Base-by-base conservation (phyloP, 2,113 vertebrate species). In the Cebidichthys violaceus region DNA sequence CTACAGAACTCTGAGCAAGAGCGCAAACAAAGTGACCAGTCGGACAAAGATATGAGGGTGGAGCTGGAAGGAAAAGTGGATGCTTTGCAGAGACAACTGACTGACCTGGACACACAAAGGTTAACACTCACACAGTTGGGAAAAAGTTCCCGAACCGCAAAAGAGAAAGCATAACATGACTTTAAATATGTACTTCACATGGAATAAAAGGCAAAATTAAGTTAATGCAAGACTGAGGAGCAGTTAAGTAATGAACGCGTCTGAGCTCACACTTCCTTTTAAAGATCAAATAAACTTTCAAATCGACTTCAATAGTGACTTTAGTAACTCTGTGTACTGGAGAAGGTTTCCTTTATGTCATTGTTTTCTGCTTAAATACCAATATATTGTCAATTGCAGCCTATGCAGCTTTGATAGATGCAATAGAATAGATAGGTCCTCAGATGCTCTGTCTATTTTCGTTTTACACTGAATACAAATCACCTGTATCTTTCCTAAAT, bases 21-120 rank as follows among this genome's bases (percentile, higher is more conserved):
- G 2, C 92, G 94, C 70, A 95, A 92, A 83, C 92, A 91, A 17
- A 96, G 94, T 0, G 96, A 97, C 86, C 96, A 97, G 41, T 94
- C 94, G 1, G 96, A 96, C 92, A 94, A 60, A 81, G 95, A 93
- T 85, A 90, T 97, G 91, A 96, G 94, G 84, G 92, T 89, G 50
- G 96, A 98, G 77, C 94, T 99, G 70, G 93, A 96, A 3, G 92
- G 90, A 54, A 96, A 88, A 82, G 95, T 96, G 0, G 88, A 95
- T 1, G 77, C 80, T 0, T 89, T 97, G 74, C 95, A 95, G 89
- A 96, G 95, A 41, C 97, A 97, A 29, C 95, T 99, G 59, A 76
- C 94, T 24, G 97, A 97, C 37, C 92, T 99, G 90, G 97, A 97
- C 0, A 90, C 92, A 41, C 95, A 96, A 79, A 96, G 97, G 98